phyloP scores from a whole-genome alignment of 2,113 vertebrate genomes.

The Eubucco bourcierii region DNA sequence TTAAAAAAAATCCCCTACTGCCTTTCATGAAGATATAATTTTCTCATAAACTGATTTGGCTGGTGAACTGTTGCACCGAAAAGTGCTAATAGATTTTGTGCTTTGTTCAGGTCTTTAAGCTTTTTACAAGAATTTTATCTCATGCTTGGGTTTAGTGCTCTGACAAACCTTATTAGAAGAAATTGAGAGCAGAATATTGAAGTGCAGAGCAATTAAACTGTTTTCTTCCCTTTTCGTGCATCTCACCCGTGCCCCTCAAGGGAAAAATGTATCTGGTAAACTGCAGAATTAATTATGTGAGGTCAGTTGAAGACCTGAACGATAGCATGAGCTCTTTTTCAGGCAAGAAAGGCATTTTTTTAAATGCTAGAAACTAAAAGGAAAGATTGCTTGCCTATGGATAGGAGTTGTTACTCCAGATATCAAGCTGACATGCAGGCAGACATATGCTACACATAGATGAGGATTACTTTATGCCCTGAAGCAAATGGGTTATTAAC shows the following conservation, averaged over 20 bases:
- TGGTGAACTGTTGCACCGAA: not conserved
- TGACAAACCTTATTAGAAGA: not conserved
- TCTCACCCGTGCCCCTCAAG: not conserved
- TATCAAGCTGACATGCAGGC: conserved; percentile 16
- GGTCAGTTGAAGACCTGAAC: conserved; percentile 39
- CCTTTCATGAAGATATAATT: not conserved
- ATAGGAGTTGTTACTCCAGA: conserved; percentile 34
- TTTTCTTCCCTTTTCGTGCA: conserved; percentile 21
- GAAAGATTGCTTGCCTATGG: not conserved
- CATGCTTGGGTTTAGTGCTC: not conserved
- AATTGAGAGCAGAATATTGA: not conserved
- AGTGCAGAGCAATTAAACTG: not conserved
- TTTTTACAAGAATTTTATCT: conserved; percentile 21
- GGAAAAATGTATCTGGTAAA: conserved; percentile 33
- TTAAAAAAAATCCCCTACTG: not conserved
- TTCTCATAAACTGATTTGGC: not conserved
- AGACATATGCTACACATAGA: conserved; percentile 39
- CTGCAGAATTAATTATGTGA: conserved; percentile 38
- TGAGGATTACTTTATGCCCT: conserved; percentile 60
- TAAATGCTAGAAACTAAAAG: conserved; percentile 23
- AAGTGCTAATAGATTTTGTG: not conserved
- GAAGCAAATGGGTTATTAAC: conserved; percentile 58
- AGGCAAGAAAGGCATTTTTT: not conserved
- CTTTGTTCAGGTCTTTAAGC: not conserved
- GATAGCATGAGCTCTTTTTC: conserved; percentile 4